A percentile compares a stretch with the other conserved stretches of the same genome.
phyloP scores from a whole-genome alignment of 2,797 vertebrate species.

The Anas flavirostris region DNA sequence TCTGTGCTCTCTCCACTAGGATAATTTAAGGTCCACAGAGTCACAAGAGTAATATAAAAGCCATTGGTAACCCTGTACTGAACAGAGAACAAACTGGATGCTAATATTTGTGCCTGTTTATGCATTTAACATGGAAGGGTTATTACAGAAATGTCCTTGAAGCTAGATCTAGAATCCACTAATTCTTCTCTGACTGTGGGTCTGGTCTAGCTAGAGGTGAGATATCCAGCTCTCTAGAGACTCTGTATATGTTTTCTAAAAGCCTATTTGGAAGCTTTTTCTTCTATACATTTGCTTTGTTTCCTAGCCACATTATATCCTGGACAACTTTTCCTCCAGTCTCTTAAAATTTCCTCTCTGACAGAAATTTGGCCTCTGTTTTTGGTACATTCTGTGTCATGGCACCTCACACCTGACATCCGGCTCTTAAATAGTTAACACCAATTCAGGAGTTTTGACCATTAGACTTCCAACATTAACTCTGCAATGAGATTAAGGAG shows the following conservation, averaged over 20 bases:
- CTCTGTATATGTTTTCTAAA: not conserved
- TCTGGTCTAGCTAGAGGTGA: not conserved
- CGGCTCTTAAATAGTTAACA: not conserved
- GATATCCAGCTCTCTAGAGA: not conserved
- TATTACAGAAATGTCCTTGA: not conserved
- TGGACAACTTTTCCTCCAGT: not conserved
- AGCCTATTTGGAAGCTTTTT: not conserved
- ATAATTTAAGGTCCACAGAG: not conserved
- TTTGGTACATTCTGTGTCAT: not conserved
- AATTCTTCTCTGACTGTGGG: not conserved
- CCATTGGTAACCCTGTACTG: not conserved
- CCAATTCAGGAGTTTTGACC: not conserved
- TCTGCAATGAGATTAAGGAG: not conserved
- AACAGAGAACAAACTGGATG: not conserved
- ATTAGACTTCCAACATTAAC: not conserved
- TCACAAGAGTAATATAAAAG: not conserved
- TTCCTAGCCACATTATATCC: not conserved
- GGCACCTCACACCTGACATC: not conserved
- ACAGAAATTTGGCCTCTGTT: not conserved
- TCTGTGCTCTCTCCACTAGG: not conserved
- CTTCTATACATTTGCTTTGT: not conserved
- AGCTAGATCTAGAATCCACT: not conserved
- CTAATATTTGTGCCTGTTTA: not conserved
- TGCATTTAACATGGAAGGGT: not conserved
- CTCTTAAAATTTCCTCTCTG: not conserved